Evolutionary conservation across 2,113 vertebrate species (phyloP), one percentile per base, ranked within the genome.

Genomic region (Upupa epops): DNA sequence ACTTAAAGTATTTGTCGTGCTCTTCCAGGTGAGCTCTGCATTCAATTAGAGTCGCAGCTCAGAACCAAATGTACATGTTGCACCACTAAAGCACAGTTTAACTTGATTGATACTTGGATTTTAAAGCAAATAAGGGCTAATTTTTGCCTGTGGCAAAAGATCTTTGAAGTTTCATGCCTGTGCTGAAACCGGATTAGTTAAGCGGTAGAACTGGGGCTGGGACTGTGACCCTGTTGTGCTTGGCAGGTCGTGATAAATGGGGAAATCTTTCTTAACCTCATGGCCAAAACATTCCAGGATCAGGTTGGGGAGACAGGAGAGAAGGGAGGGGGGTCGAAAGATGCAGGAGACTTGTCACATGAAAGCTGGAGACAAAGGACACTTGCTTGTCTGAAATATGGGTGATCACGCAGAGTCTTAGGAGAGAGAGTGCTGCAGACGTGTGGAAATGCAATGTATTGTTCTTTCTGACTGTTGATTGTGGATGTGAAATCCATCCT

Each of bases 201-300:
- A 95, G 87, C 89, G 40, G 82, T 85, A 74, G 88, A 95, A 76
- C 61, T 63, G 84, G 92, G 90, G 52, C 68, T 93, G 96, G 92
- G 89, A 96, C 88, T 76, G 86, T 95, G 95, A 92, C 92, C 95
- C 96, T 95, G 88, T 96, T 96, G 95, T 93, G 88, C 88, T 96
- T 97, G 96, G 96, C 97, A 97, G 94, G 87, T 96, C 97, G 94
- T 97, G 97, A 97, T 97, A 97, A 97, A 97, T 97, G 96, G 94
- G 93, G 31, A 73, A 92, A 94, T 95, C 95, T 96, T 97, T 96
- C 95, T 97, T 97, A 97, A 97, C 95, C 94, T 97, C 72, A 5
- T 96, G 96, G 95, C 91, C 83, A 97, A 93, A 96, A 94, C 96
- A 97, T 97, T 98, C 95, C 97, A 97, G 49, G 87, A 97, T 94